Evolutionary conservation across 2,113 vertebrate species (phyloP), one percentile per base, ranked within the genome.

Genomic region (Jacana jacana): DNA sequence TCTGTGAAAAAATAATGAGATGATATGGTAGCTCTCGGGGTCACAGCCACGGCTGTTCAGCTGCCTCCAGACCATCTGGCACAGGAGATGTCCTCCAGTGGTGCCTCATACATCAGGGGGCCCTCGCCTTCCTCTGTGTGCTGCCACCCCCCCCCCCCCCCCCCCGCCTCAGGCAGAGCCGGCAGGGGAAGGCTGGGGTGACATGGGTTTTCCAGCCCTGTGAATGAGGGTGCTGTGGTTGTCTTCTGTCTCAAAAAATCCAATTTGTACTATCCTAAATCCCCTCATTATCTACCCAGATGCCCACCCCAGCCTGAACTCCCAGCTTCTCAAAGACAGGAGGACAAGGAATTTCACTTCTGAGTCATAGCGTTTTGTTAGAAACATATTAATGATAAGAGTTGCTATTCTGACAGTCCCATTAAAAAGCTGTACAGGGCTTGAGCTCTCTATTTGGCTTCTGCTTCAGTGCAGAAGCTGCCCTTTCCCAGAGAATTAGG

Each of bases 1-100:
- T 71, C 88, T 93, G 82, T 89, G 79, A 75, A 94, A 89, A 95
- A 75, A 61, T 84, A 89, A 96, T 96, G 88, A 78, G 92, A 22
- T 68, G 51, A 48, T 49, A 55, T 25, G 6, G 2, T 27, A 71
- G 48, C 28, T 58, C 42, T 95, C 64, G 20, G 69, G 39, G 44
- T 94, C 35, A 39, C 23, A 63, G 44, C 35, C 75, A 70, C 2
- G 1, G 48, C 71, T 70, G 31, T 61, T 79, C 33, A 10, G 0
- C 55, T 90, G 72, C 51, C 61, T 39, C 14, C 42, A 60, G 72
- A 39, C 42, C 63, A 44, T 51, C 37, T 70, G 71, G 51, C 7
- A 18, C 0, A 0, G 44, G 79, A 76, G 79, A 33, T 89, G 81
- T 91, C 35, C 52, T 85, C 61, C 76, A 57, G 37, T 31, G 80